Conservation (phyloP, 2,797 vertebrate species). For the Peromyscus aztecus region DNA sequence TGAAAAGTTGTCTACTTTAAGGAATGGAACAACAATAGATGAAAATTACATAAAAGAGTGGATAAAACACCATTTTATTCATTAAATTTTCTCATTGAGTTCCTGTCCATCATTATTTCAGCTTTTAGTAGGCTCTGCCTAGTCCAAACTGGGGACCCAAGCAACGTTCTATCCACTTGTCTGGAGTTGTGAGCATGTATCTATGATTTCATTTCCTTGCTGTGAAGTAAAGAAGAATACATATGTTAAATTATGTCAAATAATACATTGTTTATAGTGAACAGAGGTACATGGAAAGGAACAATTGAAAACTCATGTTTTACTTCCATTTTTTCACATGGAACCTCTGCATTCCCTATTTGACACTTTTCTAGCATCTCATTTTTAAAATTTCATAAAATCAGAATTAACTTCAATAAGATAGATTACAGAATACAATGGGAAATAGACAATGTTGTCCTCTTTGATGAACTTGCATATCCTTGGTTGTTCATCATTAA, state of each 20-base stretch:
- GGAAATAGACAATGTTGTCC: background rate
- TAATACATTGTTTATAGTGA: background rate
- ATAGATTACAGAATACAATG: background rate
- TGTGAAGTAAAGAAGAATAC: background rate
- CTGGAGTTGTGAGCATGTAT: background rate
- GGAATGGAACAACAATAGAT: background rate
- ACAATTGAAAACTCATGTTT: background rate
- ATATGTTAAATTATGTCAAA: background rate
- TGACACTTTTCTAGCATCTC: background rate
- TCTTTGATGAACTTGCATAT: background rate
- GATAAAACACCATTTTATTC: background rate
- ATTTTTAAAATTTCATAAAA: conserved; percentile 4
- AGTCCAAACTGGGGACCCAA: background rate
- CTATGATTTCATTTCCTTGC: background rate
- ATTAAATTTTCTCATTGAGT: background rate
- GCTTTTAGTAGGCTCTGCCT: background rate
- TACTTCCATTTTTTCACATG: background rate
- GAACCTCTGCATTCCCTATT: background rate
- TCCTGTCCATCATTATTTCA: background rate
- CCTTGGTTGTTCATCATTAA: rapidly evolving
- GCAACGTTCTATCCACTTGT: background rate
- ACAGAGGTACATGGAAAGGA: background rate
- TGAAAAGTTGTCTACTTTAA: background rate
- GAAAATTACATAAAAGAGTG: background rate
- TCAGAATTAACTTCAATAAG: background rate